A percentile compares a stretch with the other conserved stretches of the same genome.
Evolutionary conservation across 2,888 invertebrate genomes (phyloP).

Genomic region (Drosophila rellima): DNA sequence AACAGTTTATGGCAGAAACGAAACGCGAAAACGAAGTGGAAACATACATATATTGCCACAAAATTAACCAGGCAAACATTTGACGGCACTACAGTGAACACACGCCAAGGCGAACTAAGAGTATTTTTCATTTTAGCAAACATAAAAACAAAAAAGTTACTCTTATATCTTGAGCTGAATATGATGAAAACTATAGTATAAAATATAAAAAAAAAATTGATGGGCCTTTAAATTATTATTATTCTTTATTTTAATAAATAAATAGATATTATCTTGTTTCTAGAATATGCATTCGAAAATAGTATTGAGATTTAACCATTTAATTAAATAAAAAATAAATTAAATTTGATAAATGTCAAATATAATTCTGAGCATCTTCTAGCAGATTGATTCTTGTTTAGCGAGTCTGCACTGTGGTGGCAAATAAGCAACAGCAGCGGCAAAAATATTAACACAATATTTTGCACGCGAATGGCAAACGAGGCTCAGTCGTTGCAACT

Average conservation of each 20-base stretch:
- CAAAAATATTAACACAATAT: conserved; percentile 75
- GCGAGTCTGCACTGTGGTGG: conserved; percentile 19
- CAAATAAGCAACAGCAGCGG: conserved; percentile 41
- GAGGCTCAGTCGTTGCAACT: conserved; percentile 8
- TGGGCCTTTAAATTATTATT: no score
- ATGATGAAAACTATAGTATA: neutral
- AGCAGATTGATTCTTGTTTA: neutral
- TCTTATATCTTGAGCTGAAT: no score
- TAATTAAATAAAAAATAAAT: no score
- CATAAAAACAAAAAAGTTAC: no score
- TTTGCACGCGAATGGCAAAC: conserved; percentile 48
- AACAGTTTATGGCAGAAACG: conserved; percentile 26
- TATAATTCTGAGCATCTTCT: no score
- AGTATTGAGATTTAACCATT: no score
- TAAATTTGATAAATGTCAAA: no score
- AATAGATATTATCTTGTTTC: no score
- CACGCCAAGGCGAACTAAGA: neutral
- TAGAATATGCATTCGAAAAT: no score
- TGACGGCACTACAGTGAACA: conserved; percentile 23
- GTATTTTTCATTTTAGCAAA: neutral
- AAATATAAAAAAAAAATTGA: neutral
- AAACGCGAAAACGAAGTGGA: conserved; percentile 21
- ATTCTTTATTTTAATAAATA: no score
- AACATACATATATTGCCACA: conserved; percentile 31
- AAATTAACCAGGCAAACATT: conserved; percentile 33